These are phyloP conservation scores for Melanotaenia trifasciata DNA, from an alignment of 2,797 vertebrate species.

Conservation along the genomic window DNA sequence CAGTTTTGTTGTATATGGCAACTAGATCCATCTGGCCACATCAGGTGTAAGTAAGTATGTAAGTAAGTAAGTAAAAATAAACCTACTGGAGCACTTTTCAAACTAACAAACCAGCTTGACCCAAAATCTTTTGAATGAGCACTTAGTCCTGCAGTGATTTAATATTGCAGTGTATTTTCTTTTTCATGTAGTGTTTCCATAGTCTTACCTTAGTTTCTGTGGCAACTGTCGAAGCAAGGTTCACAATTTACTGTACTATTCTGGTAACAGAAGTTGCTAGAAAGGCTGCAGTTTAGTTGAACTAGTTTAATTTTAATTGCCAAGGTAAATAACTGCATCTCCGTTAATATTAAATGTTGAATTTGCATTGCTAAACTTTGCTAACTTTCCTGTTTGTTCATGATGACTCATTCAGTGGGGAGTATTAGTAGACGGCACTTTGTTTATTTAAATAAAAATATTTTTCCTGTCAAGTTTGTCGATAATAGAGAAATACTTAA, in stretches of 20 bases:
- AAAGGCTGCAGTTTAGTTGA: constrained; percentile 18
- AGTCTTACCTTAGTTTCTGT: constrained; percentile 24
- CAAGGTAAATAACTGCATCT: constrained; percentile 10
- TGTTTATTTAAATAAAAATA: not conserved
- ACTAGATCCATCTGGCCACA: not conserved
- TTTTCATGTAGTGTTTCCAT: constrained; percentile 15
- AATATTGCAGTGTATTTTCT: not conserved
- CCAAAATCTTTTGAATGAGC: not conserved
- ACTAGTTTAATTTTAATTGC: constrained; percentile 20
- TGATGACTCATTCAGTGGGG: not conserved
- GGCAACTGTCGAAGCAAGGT: constrained; percentile 13
- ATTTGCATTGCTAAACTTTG: constrained; percentile 28
- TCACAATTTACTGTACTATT: constrained; percentile 25
- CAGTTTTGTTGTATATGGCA: not conserved
- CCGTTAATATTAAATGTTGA: constrained; percentile 22
- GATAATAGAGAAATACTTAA: not conserved
- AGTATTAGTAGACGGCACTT: not conserved
- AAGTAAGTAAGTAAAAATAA: not conserved
- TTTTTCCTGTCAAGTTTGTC: not conserved
- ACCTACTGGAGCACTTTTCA: too few relatives aligned
- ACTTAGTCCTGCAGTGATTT: not conserved
- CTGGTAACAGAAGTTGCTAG: constrained; percentile 26
- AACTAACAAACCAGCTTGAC: not conserved
- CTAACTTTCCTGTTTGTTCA: not conserved
- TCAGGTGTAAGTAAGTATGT: not conserved